Evolutionary conservation across 2,113 vertebrate genomes (phyloP), one percentile per base, ranked within the genome.

Genomic region (Rhabdornis inornatus): DNA sequence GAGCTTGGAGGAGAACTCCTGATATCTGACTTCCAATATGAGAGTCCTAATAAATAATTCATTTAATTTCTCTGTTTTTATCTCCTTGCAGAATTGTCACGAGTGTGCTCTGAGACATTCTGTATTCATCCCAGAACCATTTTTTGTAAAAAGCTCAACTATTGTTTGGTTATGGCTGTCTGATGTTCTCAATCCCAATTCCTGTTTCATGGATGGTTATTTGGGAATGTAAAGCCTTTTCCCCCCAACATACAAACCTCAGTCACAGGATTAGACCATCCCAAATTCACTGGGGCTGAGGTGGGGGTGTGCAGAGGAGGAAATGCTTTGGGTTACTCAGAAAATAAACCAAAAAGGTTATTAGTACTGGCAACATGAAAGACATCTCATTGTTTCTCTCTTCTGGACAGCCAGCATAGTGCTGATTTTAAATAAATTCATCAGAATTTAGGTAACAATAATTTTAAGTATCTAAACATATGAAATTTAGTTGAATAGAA

Each of bases 21-120:
- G 2, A 65, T 91, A 96, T 94, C 66, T 69, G 78, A 61, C 70
- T 92, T 65, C 57, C 53, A 92, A 6, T 61, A 47, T 33, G 42
- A 50, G 49, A 94, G 66, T 69, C 55, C 75, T 87, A 84, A 96
- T 95, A 95, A 89, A 95, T 94, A 95, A 95, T 94, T 95, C 57
- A 94, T 95, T 92, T 91, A 61, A 93, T 94, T 93, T 95, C 63
- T 57, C 60, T 83, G 74, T 4, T 91, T 95, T 96, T 95, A 94
- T 95, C 89, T 94, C 70, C 66, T 87, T 52, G 60, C 57, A 85
- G 71, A 94, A 83, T 69, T 82, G 55, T 83, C 28, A 0, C 37
- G 91, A 69, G 27, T 33, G 44, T 89, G 31, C 45, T 78, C 37
- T 0, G 1, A 68, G 57, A 65, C 53, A 24, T 39, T 89, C 50